Percentiles rank a stretch among this genome's conserved stretches.
Evolutionary conservation across 2,797 vertebrate genomes (phyloP).

Genomic region (Peromyscus melanophrys): DNA sequence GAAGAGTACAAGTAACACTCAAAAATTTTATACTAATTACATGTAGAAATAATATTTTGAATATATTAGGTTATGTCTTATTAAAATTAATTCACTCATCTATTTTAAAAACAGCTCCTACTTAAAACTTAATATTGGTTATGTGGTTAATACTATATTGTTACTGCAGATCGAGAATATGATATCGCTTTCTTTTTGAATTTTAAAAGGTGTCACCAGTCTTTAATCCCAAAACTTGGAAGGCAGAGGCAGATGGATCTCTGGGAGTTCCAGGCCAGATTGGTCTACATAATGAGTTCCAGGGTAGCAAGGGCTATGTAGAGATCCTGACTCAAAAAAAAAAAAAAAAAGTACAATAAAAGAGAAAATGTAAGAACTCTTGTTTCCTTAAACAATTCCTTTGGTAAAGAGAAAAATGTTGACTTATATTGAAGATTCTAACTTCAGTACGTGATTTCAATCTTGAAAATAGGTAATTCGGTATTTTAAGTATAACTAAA

Average conservation of each 20-base stretch:
- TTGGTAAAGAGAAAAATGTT: conserved; percentile 5
- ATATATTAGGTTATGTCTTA: not conserved
- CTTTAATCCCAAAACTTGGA: not conserved
- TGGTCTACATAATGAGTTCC: not conserved
- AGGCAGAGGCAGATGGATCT: not conserved
- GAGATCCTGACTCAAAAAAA: not conserved
- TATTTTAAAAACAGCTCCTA: not conserved
- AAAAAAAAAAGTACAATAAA: not conserved
- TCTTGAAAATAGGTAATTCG: conserved; percentile 48
- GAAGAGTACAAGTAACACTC: not conserved
- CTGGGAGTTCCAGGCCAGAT: not conserved
- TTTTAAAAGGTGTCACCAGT: not conserved
- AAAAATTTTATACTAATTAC: not conserved
- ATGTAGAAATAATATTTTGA: conserved; percentile 4
- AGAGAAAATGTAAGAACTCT: not conserved
- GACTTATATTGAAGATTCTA: not conserved
- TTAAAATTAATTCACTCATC: conserved; percentile 29
- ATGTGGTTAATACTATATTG: not conserved
- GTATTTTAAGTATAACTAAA: conserved; percentile 57
- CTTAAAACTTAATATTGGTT: conserved; percentile 14
- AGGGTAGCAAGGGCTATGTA: not conserved
- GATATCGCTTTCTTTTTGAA: not conserved
- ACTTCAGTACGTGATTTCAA: not conserved
- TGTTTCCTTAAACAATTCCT: conserved; percentile 11
- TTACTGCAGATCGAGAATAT: not conserved